phyloP scores from a whole-genome alignment of 2,797 vertebrate species.

The Triplophysa bombifrons region DNA sequence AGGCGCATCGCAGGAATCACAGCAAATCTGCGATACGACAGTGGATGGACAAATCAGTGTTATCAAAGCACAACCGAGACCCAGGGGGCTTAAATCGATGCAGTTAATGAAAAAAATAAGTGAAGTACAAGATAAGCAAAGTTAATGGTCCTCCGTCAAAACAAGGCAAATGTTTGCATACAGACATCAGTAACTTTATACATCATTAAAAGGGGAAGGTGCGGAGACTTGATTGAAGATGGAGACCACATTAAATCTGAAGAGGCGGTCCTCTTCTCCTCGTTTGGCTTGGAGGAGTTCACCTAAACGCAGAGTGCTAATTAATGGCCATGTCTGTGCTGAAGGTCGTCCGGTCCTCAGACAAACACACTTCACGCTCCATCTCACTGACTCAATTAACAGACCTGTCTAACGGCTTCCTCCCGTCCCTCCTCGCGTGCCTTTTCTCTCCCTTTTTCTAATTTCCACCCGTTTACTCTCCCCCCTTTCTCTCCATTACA shows the following conservation, averaged over 20 bases:
- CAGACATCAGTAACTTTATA: constrained; percentile 45
- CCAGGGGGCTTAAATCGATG: neutral
- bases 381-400: constrained; percentile 68
- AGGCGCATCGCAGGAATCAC: constrained; percentile 8
- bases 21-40: constrained; percentile 3
- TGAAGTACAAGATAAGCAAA: constrained; percentile 10
- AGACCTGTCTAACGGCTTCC: constrained; percentile 61
- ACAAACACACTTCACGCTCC: constrained; percentile 57
- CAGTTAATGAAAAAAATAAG: constrained; percentile 14
- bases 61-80: constrained; percentile 19
- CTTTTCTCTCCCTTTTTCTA: constrained; percentile 20
- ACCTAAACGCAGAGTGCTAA: constrained; percentile 61
- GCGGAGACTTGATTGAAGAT: constrained; percentile 56
- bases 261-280: constrained; percentile 40
- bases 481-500: constrained; percentile 56
- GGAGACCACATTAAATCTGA: constrained; percentile 55
- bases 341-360: constrained; percentile 68
- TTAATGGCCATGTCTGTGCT: constrained; percentile 55
- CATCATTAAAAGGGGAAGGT: constrained; percentile 51
- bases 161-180: constrained; percentile 56
- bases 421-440: constrained; percentile 46
- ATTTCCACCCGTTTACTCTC: neutral
- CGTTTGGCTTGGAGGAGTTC: constrained; percentile 57
- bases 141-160: constrained; percentile 44
- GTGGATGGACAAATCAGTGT: neutral